Percentiles rank a stretch among this genome's conserved stretches.
Evolutionary conservation across 2,888 invertebrate genomes (phyloP).

Genomic region (Keiferia lycopersicella): DNA sequence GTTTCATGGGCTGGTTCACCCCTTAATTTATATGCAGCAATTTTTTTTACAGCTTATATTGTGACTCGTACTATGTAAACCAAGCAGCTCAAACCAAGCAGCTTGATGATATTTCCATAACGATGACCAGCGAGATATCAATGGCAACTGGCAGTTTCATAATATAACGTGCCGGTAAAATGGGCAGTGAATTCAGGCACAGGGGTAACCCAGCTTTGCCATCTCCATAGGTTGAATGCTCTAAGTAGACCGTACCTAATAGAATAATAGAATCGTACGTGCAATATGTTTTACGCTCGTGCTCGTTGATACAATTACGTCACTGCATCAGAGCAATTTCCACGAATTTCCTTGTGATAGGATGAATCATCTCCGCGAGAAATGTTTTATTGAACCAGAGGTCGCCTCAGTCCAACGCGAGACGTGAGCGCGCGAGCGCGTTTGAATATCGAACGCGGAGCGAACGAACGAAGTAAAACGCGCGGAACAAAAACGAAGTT

Average conservation of each 20-base stretch:
- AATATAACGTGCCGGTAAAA: too few species aligned
- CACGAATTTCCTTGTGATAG: conserved; percentile 55
- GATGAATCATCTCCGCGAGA: conserved; percentile 60
- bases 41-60: too few species aligned
- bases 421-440: conserved; percentile 44
- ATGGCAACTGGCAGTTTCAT: too few species aligned
- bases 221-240: too few species aligned
- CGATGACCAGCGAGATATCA: too few species aligned
- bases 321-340: conserved; percentile 46
- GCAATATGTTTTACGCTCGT: not conserved
- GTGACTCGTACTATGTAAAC: too few species aligned
- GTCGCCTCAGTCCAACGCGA: conserved; percentile 50
- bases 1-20: too few species aligned
- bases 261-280: not conserved
- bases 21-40: too few species aligned
- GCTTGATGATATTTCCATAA: too few species aligned
- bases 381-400: conserved; percentile 16
- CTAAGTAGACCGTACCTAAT: not conserved
- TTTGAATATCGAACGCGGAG: conserved; percentile 47
- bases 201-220: too few species aligned
- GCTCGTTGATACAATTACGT: conserved; percentile 1
- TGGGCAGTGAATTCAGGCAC: too few species aligned
- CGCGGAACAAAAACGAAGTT: conserved; percentile 17
- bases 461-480: conserved; percentile 17
- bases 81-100: too few species aligned